Evolutionary conservation across 2,888 invertebrate genomes (phyloP), one percentile per base, ranked within the genome.

Genomic region (Linnaemya vulpina): DNA sequence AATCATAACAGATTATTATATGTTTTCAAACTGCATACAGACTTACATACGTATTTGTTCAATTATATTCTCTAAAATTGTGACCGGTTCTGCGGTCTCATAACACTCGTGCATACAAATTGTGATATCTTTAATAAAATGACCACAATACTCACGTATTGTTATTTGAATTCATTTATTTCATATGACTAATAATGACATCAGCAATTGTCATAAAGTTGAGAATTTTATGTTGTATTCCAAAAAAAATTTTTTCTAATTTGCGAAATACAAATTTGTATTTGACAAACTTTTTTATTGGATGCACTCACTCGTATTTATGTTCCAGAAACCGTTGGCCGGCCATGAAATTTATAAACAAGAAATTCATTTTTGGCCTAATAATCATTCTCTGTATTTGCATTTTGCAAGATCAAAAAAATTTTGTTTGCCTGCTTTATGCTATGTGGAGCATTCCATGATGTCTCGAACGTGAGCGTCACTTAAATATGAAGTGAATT

Each of bases 311-410:
- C 30, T 17, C 49, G 51, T 11, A 51, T 51, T 70, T 40, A 53
- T n/a, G 25, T 70, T 43, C n/a, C 25, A 43, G 40, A 55, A 43
- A 25, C 25, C 70, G 38, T 70, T 55, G 38, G 17, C 15, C n/a
- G 55, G n/a, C 55, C 70, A 70, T 70, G 40, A 55, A 70, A n/a
- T 38, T 70, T 53, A n/a, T 20, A 53, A 55, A 55, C 55, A 22
- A 55, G 55, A 70, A 70, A 70, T 55, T 55, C 40, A 35, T 67
- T 49, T 68, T 68, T 68, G 51, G 22, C 20, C 43, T 51, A 53
- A 11, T 53, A 22, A 20, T 53, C 13, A 53, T 53, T 22, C 25
- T 17, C 43, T 55, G 55, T 40, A 40, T 20, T 53, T 53, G 20
- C 22, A 53, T 22, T 70, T 55, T 25, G 40, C 70, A 55, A 70